Conservation (phyloP, 2,888 invertebrate species). For the Metallyticus violacea region DNA sequence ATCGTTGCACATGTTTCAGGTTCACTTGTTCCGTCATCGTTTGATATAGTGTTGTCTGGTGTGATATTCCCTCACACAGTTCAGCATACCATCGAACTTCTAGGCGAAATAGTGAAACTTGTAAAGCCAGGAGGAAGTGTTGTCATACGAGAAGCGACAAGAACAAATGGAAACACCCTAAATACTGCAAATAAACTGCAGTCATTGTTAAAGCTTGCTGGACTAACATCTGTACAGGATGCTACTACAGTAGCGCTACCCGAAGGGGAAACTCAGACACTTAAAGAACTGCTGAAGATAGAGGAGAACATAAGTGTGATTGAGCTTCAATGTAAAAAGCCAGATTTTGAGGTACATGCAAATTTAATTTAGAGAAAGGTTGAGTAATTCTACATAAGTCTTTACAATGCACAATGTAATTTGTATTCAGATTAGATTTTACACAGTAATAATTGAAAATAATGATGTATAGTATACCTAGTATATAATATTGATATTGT, state of each 20-base stretch:
- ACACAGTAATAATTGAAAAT: too few species aligned
- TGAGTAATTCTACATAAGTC: not conserved
- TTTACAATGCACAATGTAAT: too few species aligned
- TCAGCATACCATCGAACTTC: constrained; percentile 47
- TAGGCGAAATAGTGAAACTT: constrained; percentile 57
- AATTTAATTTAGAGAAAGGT: too few species aligned
- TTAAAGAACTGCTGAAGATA: constrained; percentile 14
- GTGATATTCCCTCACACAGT: constrained; percentile 48
- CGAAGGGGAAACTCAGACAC: constrained; percentile 33
- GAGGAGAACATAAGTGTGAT: constrained; percentile 33
- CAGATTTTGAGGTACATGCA: constrained; percentile 62
- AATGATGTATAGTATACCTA: too few species aligned
- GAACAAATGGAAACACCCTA: constrained; percentile 38
- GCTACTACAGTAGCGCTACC: constrained; percentile 40
- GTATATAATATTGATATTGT: too few species aligned
- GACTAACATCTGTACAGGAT: constrained; percentile 53
- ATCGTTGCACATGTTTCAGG: constrained; percentile 48
- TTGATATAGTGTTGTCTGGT: constrained; percentile 60
- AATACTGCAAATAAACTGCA: constrained; percentile 39
- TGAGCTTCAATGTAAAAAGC: constrained; percentile 56
- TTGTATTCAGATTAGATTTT: too few species aligned
- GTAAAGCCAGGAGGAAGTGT: constrained; percentile 63
- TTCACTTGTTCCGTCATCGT: constrained; percentile 56
- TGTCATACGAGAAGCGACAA: constrained; percentile 49
- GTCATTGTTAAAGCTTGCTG: constrained; percentile 60